Evolutionary conservation across 1,140 invertebrate species (phyloP), one percentile per base, ranked within the genome.

Genomic region (Papilio dardanus): DNA sequence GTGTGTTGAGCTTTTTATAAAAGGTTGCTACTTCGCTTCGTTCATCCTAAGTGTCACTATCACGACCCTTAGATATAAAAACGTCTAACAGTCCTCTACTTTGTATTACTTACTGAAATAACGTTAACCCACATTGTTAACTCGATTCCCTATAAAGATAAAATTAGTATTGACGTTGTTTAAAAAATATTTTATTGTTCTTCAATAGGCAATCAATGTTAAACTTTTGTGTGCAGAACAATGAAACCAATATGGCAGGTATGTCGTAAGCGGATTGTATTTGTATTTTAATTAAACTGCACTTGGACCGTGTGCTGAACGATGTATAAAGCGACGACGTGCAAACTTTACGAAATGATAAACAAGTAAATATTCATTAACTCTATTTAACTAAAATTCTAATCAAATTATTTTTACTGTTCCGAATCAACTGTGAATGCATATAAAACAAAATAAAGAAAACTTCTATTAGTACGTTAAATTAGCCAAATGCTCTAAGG

Each of bases 181-280:
- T 62, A 42, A 69, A 69, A 31, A 42, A 68, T 21, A 69, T 69
- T 35, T 69, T 42, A 69, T 69, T 69, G 67, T 69, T 69, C 67
- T 42, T 28, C 33, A 69, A 69, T 40, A 31, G 33, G 35, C 37
- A 68, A 69, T 69, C 67, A 69, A 42, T 69, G 21, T 24, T 30
- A 40, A 24, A 69, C 37, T 42, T 69, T 69, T 69, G 37, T 69
- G 21, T 24, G 33, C 33, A 12, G 67, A 37, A 69, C 67, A 69
- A 69, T 69, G 67, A 24, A 69, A 40, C 37, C 21, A 42, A 69
- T 42, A 69, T 69, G 67, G 33, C 12, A 69, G 14, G 37, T 28
- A 69, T 69, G 37, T 69, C 67, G 67, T 69, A 69, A 69, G 37
- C 67, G 37, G 1, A 3, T 28, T 62, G 21, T 28, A 40, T 42